phyloP scores from a whole-genome alignment of 37 sponge, comb jelly and placozoan genomes.

The Theonella swinhoei region DNA sequence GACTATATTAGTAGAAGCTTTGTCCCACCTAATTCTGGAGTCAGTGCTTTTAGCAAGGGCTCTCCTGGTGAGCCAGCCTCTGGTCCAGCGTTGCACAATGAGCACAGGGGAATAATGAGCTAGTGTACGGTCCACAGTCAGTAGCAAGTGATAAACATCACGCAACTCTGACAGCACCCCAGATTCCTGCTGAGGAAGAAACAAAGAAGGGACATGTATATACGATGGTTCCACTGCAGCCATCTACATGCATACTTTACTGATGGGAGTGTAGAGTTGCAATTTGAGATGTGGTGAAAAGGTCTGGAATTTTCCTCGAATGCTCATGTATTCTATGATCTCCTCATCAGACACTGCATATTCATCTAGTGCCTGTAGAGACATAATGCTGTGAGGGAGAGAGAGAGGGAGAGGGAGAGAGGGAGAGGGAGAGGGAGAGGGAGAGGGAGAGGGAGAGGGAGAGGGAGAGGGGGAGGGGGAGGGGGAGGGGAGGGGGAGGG shows the following conservation, averaged over 20 bases:
- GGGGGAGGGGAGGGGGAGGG: neutral
- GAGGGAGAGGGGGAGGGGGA: too few species aligned
- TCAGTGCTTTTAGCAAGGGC: constrained; percentile 13
- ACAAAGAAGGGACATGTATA: neutral
- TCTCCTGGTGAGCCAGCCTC: constrained; percentile 64
- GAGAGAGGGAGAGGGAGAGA: too few species aligned
- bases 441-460: too few species aligned
- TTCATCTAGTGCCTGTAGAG: constrained; percentile 76
- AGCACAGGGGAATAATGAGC: constrained; percentile 76
- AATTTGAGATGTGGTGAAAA: constrained; percentile 24
- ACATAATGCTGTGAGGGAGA: constrained; percentile 38
- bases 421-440: too few species aligned
- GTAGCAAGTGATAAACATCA: constrained; percentile 15
- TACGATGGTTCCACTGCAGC: neutral
- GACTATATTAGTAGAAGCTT: too few species aligned
- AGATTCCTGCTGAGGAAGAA: neutral
- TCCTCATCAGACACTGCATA: constrained; percentile 87
- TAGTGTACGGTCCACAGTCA: constrained; percentile 54
- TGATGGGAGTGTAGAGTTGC: constrained; percentile 25
- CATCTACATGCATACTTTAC: neutral
- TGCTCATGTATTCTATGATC: constrained; percentile 73
- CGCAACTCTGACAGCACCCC: constrained; percentile 15
- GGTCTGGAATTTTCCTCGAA: constrained; percentile 47
- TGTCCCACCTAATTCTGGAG: constrained; percentile 26
- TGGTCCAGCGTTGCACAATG: constrained; percentile 71